These are phyloP conservation scores for Pecten maximus DNA, from an alignment of 2,888 invertebrate species.

Conservation along the genomic window DNA sequence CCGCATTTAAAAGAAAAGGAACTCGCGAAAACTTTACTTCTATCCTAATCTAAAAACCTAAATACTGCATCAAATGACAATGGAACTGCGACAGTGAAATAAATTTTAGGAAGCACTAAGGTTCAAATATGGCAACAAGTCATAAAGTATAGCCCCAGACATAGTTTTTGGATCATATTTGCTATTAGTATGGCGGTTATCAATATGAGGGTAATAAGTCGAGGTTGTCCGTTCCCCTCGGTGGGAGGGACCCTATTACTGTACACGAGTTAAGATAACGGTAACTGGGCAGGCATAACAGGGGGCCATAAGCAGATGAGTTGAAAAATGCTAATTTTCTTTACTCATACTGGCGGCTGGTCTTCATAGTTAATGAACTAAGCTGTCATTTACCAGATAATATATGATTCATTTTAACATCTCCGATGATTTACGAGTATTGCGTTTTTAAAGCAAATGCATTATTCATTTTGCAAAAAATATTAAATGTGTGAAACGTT, in stretches of 20 bases:
- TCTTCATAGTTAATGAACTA: constrained; percentile 13
- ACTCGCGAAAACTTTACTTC: constrained; percentile 20
- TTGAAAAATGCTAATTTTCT: neutral
- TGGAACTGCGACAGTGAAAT: neutral
- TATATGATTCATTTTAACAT: neutral
- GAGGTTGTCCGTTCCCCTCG: neutral
- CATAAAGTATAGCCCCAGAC: neutral
- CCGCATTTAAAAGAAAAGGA: neutral
- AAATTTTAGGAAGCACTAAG: neutral
- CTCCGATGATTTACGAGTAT: neutral
- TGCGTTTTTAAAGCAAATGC: neutral
- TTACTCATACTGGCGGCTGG: constrained; percentile 12
- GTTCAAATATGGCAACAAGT: constrained; percentile 19
- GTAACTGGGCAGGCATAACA: neutral
- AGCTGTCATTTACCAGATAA: neutral
- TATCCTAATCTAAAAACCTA: neutral
- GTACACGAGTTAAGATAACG: neutral
- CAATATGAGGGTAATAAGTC: constrained; percentile 11
- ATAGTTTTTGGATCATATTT: constrained; percentile 2
- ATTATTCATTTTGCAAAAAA: neutral
- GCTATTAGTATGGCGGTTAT: neutral
- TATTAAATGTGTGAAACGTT: neutral
- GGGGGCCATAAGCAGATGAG: constrained; percentile 26
- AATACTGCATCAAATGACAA: neutral
- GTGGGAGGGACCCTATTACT: constrained; percentile 28